Conservation (phyloP, 2,113 vertebrate species). For the Phalacrocorax pelagicus region DNA sequence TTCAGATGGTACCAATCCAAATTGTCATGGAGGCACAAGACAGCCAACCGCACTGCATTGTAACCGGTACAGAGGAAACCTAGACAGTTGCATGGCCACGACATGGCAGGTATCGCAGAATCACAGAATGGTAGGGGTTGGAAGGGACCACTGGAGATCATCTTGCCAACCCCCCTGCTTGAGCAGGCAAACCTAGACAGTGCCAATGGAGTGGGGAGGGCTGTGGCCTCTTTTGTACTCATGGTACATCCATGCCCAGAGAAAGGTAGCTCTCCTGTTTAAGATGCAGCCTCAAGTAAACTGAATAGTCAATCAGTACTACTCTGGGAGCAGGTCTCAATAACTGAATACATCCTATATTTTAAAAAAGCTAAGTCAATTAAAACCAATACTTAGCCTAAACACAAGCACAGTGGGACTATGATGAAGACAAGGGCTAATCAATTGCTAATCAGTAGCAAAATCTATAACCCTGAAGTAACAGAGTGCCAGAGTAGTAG, state of each 20-base stretch:
- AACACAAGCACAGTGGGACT: background rate
- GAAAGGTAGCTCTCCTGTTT: background rate
- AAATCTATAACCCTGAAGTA: background rate
- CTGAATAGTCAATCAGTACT: background rate
- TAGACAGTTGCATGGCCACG: background rate
- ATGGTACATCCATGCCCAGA: background rate
- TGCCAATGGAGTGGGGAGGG: fast-evolving
- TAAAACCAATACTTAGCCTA: background rate
- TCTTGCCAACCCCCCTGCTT: too few species aligned
- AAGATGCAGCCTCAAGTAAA: background rate
- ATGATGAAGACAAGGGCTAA: background rate
- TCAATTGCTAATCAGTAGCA: background rate
- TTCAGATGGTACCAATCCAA: background rate
- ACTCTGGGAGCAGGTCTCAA: background rate
- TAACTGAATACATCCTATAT: background rate
- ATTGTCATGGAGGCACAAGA: background rate
- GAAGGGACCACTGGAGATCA: too few species aligned
- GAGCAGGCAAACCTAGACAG: background rate
- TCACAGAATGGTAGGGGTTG: too few species aligned
- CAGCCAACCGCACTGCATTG: background rate
- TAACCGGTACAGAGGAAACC: background rate
- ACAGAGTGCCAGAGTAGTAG: background rate
- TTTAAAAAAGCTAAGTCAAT: background rate
- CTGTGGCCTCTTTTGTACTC: background rate
- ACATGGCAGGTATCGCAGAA: too few species aligned